A percentile compares a stretch with the other conserved stretches of the same genome.
Evolutionary conservation across 2,888 invertebrate species (phyloP).

Genomic region (Pyralis farinalis): DNA sequence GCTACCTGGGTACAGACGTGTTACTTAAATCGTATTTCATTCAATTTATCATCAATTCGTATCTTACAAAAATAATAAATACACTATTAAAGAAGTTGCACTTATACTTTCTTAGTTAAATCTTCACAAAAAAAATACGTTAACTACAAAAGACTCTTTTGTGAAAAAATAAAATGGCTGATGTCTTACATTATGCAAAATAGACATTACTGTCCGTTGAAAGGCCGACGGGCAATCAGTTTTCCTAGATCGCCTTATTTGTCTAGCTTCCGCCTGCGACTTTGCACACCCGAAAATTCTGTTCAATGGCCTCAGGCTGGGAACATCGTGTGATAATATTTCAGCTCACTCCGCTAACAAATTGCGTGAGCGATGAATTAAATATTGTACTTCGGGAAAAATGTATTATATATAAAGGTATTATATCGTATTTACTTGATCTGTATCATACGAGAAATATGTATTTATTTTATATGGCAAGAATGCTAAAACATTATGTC

Average conservation of each 20-base stretch:
- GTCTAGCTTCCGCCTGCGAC: slow-evolving; percentile 1
- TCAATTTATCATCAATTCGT: too few relatives aligned
- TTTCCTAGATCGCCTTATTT: neutral
- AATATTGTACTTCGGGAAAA: neutral
- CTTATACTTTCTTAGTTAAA: too few relatives aligned
- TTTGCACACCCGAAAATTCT: neutral
- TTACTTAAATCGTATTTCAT: too few relatives aligned
- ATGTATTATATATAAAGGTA: neutral
- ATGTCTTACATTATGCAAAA: neutral
- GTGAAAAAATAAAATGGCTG: neutral
- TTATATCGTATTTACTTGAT: too few relatives aligned
- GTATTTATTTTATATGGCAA: too few relatives aligned
- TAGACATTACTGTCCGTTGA: neutral
- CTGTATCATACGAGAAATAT: too few relatives aligned
- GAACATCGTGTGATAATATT: neutral
- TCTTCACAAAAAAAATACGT: too few relatives aligned
- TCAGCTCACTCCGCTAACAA: neutral
- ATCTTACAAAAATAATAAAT: too few relatives aligned
- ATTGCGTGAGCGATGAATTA: neutral
- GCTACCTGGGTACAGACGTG: too few relatives aligned
- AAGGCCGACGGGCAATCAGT: slow-evolving; percentile 1
- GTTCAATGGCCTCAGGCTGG: neutral
- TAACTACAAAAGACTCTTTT: too few relatives aligned
- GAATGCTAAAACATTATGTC: too few relatives aligned
- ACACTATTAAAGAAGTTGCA: too few relatives aligned